Evolutionary conservation across 92 coral and sea anemone species (phyloP), one percentile per base, ranked within the genome.

Genomic region (Galaxea fascicularis): DNA sequence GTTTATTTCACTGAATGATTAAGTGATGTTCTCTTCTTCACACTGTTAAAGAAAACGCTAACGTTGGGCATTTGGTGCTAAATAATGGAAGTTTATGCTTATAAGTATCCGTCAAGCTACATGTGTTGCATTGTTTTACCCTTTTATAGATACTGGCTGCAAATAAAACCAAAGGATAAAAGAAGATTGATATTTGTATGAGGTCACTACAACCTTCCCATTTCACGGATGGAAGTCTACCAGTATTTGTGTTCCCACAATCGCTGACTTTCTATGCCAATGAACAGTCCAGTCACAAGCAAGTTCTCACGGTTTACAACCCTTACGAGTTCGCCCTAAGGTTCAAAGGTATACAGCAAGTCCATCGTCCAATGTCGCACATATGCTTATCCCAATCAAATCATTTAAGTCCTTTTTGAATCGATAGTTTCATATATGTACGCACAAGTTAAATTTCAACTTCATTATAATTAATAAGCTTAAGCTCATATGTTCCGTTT

Each of bases 171-270:
- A 60, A 65, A 24, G 44, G 41, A 18, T 4, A 41, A 49, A 51
- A 26, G 14, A 27, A 80, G 67, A 24, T 44, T 35, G 20, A 4
- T 70, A 28, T 57, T 85, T 96, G 93, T 91, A 96, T 96, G 99
- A 96, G 95, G 99, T 92, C 99, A 90, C 85, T 93, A 87, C 96
- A 94, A 85, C 90, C 95, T 60, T 94, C 98, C 26, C 93, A 96
- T 91, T 90, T 94, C 87, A 96, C 94, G 76, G 99, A 96, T 96
- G 98, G 99, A 88, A 89, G 94, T 85, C 93, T 96, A 49, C 99
- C 99, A 79, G 98, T 96, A 8, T 96, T 96, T 83, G 98, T 96
- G 21, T 96, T 96, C 70, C 99, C 99, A 41, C 93, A 96, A 54
- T 83, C 98, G 44, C 84, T 96, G 79, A 94, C 93, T n/a, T 96